These are phyloP conservation scores for Allacma fusca DNA, from an alignment of 2,888 invertebrate species.

Conservation along the genomic window DNA sequence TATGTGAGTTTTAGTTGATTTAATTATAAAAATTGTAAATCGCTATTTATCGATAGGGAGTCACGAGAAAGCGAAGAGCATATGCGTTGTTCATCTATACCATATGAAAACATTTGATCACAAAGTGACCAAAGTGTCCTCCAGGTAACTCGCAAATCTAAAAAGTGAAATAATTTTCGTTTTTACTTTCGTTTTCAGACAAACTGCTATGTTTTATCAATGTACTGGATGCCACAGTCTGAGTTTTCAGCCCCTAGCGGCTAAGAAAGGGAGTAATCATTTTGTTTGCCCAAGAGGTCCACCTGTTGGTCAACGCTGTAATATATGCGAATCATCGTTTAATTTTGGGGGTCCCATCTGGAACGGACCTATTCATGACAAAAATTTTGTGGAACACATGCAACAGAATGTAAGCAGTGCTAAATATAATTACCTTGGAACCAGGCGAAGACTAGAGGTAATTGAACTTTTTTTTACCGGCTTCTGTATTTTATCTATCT, in stretches of 20 bases:
- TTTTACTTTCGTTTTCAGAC: slow-evolving; percentile 67
- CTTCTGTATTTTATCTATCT: too few species aligned
- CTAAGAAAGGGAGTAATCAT: slow-evolving; percentile 69
- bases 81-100: too few species aligned
- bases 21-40: too few species aligned
- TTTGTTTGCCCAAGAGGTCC: slow-evolving; percentile 76
- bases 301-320: slow-evolving; percentile 73
- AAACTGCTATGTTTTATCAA: slow-evolving; percentile 85
- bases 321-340: slow-evolving; percentile 75
- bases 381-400: slow-evolving; percentile 76
- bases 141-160: too few species aligned
- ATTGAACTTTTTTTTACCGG: too few species aligned
- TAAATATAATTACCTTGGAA: slow-evolving; percentile 69
- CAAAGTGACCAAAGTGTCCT: slow-evolving; percentile 4
- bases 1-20: too few species aligned
- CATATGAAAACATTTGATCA: slow-evolving; percentile 28
- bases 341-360: slow-evolving; percentile 95
- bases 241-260: slow-evolving; percentile 79
- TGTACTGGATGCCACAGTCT: slow-evolving; percentile 89
- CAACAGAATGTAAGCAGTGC: slow-evolving; percentile 64
- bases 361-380: slow-evolving; percentile 85
- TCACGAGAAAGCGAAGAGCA: too few species aligned
- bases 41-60: too few species aligned
- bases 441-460: slow-evolving; percentile 74
- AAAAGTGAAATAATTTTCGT: slow-evolving; percentile 9